Conservation (phyloP, 2,797 vertebrate species). For the Schizopygopsis malacanthus region DNA sequence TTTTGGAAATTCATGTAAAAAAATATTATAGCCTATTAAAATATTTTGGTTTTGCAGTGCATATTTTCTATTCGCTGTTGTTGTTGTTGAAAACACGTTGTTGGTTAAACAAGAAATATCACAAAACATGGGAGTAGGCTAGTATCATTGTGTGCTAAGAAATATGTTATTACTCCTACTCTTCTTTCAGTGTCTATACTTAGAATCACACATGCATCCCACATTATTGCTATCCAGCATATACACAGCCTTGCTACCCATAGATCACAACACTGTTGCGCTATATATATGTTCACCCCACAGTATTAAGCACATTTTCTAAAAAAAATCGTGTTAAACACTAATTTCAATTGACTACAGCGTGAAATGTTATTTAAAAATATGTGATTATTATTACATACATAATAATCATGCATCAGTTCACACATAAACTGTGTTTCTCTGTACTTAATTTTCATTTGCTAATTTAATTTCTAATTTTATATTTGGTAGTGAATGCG, state of each 20-base stretch:
- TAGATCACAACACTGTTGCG: neutral
- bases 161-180: neutral
- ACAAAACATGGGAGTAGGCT: neutral
- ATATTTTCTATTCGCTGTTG: neutral
- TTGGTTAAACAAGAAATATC: neutral
- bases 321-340: neutral
- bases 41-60: neutral
- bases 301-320: neutral
- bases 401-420: too few species aligned
- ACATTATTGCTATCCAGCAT: neutral
- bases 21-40: neutral
- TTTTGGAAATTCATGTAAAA: neutral
- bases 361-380: neutral
- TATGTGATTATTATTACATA: too few species aligned
- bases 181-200: neutral
- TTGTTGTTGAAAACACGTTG: neutral
- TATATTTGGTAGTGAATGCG: neutral
- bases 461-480: neutral
- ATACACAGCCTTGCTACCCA: neutral
- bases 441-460: neutral
- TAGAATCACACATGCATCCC: neutral
- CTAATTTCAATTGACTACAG: neutral
- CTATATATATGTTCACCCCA: neutral
- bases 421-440: neutral
- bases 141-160: neutral